Conservation (phyloP, 1,140 invertebrate genomes). For the Zaprionus camerounensis region DNA sequence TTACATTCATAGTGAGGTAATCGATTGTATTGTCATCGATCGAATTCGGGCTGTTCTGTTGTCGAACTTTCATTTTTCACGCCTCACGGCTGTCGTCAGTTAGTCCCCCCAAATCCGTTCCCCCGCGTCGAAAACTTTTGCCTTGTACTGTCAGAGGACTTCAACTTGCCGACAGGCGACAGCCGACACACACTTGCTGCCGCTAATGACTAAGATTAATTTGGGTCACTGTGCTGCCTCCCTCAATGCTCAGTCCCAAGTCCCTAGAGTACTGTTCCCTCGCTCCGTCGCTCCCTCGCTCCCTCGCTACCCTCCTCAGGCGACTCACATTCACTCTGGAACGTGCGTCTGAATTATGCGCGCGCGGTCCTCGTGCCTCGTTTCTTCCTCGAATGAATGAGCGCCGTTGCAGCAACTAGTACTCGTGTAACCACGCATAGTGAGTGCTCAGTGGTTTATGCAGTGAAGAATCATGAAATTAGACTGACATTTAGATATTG, state of each 20-base stretch:
- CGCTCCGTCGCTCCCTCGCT: neutral
- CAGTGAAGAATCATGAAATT: conserved; percentile 11
- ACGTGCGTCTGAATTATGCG: conserved; percentile 62
- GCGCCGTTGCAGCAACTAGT: conserved; percentile 32
- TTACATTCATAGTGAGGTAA: neutral
- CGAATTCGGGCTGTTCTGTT: neutral
- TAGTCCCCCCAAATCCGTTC: neutral
- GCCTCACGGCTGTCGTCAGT: conserved; percentile 34
- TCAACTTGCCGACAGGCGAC: conserved; percentile 25
- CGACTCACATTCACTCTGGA: conserved; percentile 8
- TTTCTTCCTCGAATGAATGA: conserved; percentile 51
- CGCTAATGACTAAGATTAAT: conserved; percentile 81
- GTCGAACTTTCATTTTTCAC: conserved; percentile 24
- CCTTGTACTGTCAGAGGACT: conserved; percentile 56
- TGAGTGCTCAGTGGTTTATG: conserved; percentile 1
- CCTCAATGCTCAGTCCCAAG: neutral
- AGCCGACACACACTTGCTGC: conserved; percentile 61
- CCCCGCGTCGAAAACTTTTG: conserved; percentile 51
- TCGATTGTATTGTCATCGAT: neutral
- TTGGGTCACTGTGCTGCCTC: conserved; percentile 71
- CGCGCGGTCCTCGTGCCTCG: conserved; percentile 49
- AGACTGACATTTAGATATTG: neutral
- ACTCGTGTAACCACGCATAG: neutral
- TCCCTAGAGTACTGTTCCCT: neutral
- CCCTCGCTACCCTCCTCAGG: neutral